A percentile compares a stretch with the other conserved stretches of the same genome.
phyloP scores from a whole-genome alignment of 2,888 invertebrate species.

The Aethes cnicana region DNA sequence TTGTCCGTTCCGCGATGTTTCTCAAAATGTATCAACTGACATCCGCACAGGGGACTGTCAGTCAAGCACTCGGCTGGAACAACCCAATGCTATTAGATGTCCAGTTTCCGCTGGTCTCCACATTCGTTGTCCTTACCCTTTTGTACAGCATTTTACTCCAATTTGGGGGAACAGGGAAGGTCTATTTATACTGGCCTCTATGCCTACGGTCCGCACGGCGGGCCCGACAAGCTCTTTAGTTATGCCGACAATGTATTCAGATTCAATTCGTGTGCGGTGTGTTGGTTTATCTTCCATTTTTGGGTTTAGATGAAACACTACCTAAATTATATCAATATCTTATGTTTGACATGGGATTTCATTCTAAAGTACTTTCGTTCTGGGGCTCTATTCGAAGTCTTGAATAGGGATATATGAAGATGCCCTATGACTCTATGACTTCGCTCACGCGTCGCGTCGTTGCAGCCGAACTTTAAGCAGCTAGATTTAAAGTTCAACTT shows the following conservation, averaged over 20 bases:
- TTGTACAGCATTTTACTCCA: conserved; percentile 1
- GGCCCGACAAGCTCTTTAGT: conserved; percentile 59
- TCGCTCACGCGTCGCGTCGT: too few species aligned
- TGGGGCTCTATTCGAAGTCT: too few species aligned
- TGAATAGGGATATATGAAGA: too few species aligned
- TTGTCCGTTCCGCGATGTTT: conserved; percentile 54
- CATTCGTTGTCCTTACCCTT: conserved; percentile 32
- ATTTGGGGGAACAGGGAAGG: conserved; percentile 32
- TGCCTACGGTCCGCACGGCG: conserved; percentile 45
- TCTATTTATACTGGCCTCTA: conserved; percentile 45
- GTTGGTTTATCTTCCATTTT: conserved; percentile 54
- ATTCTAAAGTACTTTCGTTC: too few species aligned
- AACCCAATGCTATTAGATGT: conserved; percentile 64
- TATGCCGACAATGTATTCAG: conserved; percentile 68
- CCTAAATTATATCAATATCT: too few species aligned
- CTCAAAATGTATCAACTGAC: conserved; percentile 62
- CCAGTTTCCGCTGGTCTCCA: conserved; percentile 56
- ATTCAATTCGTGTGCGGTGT: conserved; percentile 58
- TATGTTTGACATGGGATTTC: too few species aligned
- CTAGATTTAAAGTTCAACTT: too few species aligned
- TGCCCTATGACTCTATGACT: too few species aligned
- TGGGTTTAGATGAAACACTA: conserved; percentile 34
- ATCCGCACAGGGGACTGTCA: conserved; percentile 73
- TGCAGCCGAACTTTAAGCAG: too few species aligned
- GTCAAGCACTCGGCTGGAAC: conserved; percentile 69